Conservation (phyloP, 1,140 invertebrate genomes). For the Bombus turneri region DNA sequence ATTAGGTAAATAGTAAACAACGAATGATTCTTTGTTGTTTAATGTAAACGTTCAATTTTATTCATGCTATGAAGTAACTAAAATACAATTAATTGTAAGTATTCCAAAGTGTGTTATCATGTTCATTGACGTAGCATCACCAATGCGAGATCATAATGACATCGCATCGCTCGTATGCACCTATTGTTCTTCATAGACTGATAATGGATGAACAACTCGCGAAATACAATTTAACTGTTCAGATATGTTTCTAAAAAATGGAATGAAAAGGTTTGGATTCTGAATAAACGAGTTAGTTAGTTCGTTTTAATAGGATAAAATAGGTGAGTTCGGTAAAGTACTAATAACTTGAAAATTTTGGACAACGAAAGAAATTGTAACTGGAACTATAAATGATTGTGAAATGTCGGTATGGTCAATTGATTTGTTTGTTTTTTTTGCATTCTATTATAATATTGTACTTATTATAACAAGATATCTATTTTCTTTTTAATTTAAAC, state of each 20-base stretch:
- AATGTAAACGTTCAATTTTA: neutral
- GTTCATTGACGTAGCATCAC: conserved; percentile 9
- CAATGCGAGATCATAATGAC: neutral
- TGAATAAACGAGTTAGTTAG: conserved; percentile 7
- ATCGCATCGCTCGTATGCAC: neutral
- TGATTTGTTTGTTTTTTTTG: neutral
- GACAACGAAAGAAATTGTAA: neutral
- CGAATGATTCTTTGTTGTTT: neutral
- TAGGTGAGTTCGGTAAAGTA: neutral
- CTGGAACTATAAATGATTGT: neutral
- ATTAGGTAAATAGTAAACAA: neutral
- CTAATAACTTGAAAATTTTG: neutral
- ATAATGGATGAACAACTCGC: neutral
- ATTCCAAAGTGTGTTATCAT: neutral
- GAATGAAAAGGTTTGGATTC: neutral
- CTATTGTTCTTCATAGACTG: neutral
- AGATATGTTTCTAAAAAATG: no score
- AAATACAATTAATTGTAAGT: neutral
- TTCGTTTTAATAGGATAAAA: neutral
- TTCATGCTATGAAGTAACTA: neutral
- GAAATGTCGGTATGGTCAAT: neutral
- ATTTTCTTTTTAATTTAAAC: neutral
- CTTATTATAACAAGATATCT: neutral
- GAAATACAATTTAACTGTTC: neutral
- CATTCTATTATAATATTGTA: neutral